Conservation (phyloP, 2,113 vertebrate genomes). For the Ptyas mucosa region DNA sequence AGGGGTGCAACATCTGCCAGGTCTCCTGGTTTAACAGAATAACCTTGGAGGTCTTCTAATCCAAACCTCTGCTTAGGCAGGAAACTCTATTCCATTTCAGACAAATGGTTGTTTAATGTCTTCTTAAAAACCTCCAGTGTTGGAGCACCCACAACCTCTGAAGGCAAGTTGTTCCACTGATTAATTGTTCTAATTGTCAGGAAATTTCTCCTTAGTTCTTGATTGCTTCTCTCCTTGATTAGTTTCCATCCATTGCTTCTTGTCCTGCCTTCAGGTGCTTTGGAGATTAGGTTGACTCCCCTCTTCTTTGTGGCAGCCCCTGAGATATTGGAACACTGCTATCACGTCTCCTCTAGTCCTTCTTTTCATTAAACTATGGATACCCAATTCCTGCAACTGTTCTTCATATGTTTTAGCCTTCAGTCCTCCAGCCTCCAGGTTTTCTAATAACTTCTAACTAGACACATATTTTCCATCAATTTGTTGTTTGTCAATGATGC, state of each 20-base stretch:
- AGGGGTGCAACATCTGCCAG: background rate
- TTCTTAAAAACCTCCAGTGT: background rate
- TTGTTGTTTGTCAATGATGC: background rate
- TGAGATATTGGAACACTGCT: too few relatives aligned
- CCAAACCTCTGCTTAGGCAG: background rate
- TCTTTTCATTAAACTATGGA: background rate
- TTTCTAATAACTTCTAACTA: background rate
- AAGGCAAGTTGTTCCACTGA: too few relatives aligned
- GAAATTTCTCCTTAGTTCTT: background rate
- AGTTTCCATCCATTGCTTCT: background rate
- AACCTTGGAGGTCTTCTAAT: background rate
- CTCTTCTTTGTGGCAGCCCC: too few relatives aligned
- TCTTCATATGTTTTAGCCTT: background rate
- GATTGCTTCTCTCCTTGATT: background rate
- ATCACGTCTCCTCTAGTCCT: too few relatives aligned
- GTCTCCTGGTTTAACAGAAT: background rate
- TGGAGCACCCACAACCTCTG: background rate
- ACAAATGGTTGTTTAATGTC: background rate
- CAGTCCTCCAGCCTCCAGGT: background rate
- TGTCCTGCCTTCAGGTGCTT: too few relatives aligned
- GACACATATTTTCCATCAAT: background rate
- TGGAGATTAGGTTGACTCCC: too few relatives aligned
- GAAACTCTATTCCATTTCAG: background rate
- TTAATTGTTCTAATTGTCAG: background rate
- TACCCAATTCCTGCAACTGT: background rate